Evolutionary conservation across 2,113 vertebrate genomes (phyloP).

Genomic region (Vireo altiloquus): DNA sequence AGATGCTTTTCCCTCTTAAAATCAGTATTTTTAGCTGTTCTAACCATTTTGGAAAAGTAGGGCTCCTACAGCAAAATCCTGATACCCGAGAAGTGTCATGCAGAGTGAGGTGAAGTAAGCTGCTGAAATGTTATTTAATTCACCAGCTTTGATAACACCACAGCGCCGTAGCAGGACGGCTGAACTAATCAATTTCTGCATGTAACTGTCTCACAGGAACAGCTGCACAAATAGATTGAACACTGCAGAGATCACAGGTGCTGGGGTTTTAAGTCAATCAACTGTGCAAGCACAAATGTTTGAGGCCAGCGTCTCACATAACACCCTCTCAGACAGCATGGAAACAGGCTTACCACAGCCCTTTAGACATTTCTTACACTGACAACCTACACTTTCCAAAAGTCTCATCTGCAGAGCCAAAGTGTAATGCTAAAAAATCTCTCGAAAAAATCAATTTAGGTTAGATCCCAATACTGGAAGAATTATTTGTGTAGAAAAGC

Average conservation of each 20-base stretch:
- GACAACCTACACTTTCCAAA: neutral
- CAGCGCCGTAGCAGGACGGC: neutral
- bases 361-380: slow-evolving; percentile 1
- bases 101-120: neutral
- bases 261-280: slow-evolving; percentile 32
- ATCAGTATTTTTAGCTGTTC: neutral
- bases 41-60: neutral
- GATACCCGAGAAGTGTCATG: fast-evolving
- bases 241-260: slow-evolving; percentile 46
- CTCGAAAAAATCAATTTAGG: slow-evolving; percentile 28
- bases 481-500: neutral
- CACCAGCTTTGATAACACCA: neutral
- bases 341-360: slow-evolving; percentile 33
- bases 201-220: neutral
- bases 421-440: slow-evolving; percentile 12
- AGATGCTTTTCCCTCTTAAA: neutral
- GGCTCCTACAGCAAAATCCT: neutral
- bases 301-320: neutral
- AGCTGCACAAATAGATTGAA: slow-evolving; percentile 46
- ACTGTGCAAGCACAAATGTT: slow-evolving; percentile 14
- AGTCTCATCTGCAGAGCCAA: slow-evolving; percentile 16
- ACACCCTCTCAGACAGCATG: slow-evolving; percentile 10
- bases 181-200: slow-evolving; percentile 47
- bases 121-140: neutral
- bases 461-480: neutral